Evolutionary conservation across 2,797 vertebrate genomes (phyloP).

Genomic region (Botia almorhae): DNA sequence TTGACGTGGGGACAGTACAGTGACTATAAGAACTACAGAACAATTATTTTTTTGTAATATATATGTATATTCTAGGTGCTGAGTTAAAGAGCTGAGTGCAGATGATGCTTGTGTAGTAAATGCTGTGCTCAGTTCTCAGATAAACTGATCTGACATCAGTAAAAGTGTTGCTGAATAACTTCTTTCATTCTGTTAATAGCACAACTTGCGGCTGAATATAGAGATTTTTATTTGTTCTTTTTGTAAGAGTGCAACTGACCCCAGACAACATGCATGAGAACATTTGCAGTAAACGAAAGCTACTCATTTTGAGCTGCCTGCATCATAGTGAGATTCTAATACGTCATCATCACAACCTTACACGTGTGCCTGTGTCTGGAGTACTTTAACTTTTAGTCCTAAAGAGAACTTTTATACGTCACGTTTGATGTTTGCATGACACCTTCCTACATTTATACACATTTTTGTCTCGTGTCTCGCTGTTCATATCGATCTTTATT

Average conservation of each 20-base stretch:
- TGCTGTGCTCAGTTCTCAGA: constrained; percentile 21
- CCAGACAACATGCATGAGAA: constrained; percentile 77
- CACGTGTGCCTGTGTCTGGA: no score
- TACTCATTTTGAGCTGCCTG: neutral
- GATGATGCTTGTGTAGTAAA: neutral
- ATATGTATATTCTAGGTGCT: constrained; percentile 68
- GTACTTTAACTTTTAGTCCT: no score
- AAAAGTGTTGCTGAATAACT: constrained; percentile 33
- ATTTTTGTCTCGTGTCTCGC: no score
- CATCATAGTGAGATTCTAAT: constrained; percentile 16
- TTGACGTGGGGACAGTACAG: constrained; percentile 47
- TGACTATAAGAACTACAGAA: constrained; percentile 41
- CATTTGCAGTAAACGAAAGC: no score
- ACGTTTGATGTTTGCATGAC: no score
- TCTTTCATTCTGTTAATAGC: constrained; percentile 88
- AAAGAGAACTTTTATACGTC: neutral
- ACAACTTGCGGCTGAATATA: constrained; percentile 64
- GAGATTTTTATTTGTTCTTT: constrained; percentile 67
- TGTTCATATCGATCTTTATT: no score
- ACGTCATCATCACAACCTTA: no score
- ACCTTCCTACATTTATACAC: constrained; percentile 39
- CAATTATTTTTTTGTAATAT: constrained; percentile 70
- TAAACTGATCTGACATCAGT: constrained; percentile 12
- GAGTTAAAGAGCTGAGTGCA: constrained; percentile 70
- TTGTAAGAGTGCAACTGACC: constrained; percentile 25